Percentiles rank a stretch among this genome's conserved stretches.
Evolutionary conservation across 2,888 invertebrate genomes (phyloP).

Genomic region (Ophion obscuratus): DNA sequence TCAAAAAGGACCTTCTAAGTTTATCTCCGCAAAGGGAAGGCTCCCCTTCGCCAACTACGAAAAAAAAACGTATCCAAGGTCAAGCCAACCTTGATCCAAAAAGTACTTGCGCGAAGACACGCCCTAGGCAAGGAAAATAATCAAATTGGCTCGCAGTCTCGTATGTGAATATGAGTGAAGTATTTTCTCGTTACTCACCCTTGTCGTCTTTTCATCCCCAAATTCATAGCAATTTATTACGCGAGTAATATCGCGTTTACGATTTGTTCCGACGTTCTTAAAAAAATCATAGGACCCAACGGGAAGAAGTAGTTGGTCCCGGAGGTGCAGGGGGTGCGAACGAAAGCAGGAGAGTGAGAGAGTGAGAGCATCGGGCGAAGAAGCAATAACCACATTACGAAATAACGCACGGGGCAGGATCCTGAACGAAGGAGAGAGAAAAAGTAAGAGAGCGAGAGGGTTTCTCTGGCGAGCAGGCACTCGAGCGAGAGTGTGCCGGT

Average conservation of each 20-base stretch:
- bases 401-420: slow-evolving; percentile 16
- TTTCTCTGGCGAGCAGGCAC: slow-evolving; percentile 47
- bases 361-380: slow-evolving; percentile 13
- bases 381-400: slow-evolving; percentile 36
- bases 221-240: slow-evolving; percentile 25
- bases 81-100: background rate
- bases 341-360: slow-evolving; percentile 2
- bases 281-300: slow-evolving; percentile 53
- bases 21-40: background rate
- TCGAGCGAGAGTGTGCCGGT: slow-evolving; percentile 53
- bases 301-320: slow-evolving; percentile 33
- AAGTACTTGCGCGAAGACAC: background rate
- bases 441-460: background rate
- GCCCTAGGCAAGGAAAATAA: background rate
- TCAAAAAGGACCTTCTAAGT: background rate
- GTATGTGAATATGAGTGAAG: background rate
- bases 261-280: slow-evolving; percentile 50
- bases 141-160: background rate
- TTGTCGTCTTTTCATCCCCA: background rate
- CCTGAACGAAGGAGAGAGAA: background rate
- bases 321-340: background rate
- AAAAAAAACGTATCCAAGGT: background rate
- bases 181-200: slow-evolving; percentile 5
- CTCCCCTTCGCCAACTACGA: background rate
- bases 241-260: slow-evolving; percentile 28